Percentiles rank a stretch among this genome's conserved stretches.
Conservation (phyloP, 2,888 invertebrate species). For the Drosophila macrospina region DNA sequence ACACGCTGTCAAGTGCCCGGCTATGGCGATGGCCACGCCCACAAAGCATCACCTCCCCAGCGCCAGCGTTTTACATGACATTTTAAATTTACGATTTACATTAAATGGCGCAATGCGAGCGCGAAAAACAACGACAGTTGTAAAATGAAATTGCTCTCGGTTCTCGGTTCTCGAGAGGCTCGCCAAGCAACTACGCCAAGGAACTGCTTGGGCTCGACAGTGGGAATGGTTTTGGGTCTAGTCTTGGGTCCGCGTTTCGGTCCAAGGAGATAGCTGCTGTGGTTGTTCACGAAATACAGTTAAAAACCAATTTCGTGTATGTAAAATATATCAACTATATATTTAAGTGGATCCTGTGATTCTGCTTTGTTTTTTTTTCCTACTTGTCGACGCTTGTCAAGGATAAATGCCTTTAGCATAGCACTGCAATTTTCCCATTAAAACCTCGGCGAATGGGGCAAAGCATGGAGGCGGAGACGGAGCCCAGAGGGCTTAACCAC, state of each 20-base stretch:
- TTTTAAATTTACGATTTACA: conserved; percentile 81
- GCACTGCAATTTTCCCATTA: conserved; percentile 67
- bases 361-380: conserved; percentile 38
- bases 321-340: conserved; percentile 78
- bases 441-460: conserved; percentile 30
- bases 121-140: conserved; percentile 72
- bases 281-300: conserved; percentile 63
- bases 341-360: conserved; percentile 73
- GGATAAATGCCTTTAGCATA: conserved; percentile 61
- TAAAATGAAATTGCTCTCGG: conserved; percentile 75
- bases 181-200: conserved; percentile 19
- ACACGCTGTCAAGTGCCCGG: conserved; percentile 55
- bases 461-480: background rate
- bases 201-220: conserved; percentile 7
- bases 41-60: conserved; percentile 51
- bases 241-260: conserved; percentile 18
- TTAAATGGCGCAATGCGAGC: conserved; percentile 73
- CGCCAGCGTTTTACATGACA: conserved; percentile 74
- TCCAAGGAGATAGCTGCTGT: conserved; percentile 32
- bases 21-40: conserved; percentile 55
- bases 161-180: conserved; percentile 58
- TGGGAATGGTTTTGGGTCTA: conserved; percentile 2
- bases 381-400: conserved; percentile 72
- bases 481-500: conserved; percentile 33
- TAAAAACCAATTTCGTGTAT: conserved; percentile 81